Evolutionary conservation across 2,113 vertebrate species (phyloP).

Genomic region (Sander vitreus): DNA sequence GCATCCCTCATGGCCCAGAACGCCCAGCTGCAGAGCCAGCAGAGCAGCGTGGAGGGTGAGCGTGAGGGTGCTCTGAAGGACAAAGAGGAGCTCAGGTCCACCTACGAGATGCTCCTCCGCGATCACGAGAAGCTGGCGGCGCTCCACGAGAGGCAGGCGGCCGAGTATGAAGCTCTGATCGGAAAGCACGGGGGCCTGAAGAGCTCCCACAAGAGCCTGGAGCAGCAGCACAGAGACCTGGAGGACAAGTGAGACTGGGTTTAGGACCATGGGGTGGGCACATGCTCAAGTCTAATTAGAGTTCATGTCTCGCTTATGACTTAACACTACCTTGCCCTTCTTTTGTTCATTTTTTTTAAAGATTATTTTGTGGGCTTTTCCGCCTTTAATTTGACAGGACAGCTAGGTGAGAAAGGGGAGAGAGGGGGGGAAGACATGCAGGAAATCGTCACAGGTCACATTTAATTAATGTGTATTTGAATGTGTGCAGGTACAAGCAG

Average conservation of each 20-base stretch:
- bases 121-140: constrained; percentile 96
- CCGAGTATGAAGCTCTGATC: constrained; percentile 93
- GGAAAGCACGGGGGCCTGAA: constrained; percentile 94
- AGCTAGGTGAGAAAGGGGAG: too few relatives aligned
- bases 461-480: background rate
- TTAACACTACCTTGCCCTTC: background rate
- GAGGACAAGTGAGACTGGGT: constrained; percentile 90
- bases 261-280: constrained; percentile 49
- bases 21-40: constrained; percentile 92
- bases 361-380: too few relatives aligned
- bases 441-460: too few relatives aligned
- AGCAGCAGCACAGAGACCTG: constrained; percentile 93
- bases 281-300: background rate
- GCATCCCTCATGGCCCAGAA: constrained; percentile 95
- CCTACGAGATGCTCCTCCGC: constrained; percentile 93
- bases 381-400: too few relatives aligned
- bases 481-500: constrained; percentile 90
- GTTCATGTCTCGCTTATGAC: background rate
- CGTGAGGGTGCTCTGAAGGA: constrained; percentile 89
- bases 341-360: background rate
- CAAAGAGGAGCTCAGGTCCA: constrained; percentile 91
- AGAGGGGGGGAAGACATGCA: too few relatives aligned
- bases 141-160: constrained; percentile 94
- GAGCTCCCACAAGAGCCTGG: constrained; percentile 92
- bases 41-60: constrained; percentile 92